These are phyloP conservation scores for Thermophis baileyi DNA, from an alignment of 2,113 vertebrate species.

Conservation along the genomic window DNA sequence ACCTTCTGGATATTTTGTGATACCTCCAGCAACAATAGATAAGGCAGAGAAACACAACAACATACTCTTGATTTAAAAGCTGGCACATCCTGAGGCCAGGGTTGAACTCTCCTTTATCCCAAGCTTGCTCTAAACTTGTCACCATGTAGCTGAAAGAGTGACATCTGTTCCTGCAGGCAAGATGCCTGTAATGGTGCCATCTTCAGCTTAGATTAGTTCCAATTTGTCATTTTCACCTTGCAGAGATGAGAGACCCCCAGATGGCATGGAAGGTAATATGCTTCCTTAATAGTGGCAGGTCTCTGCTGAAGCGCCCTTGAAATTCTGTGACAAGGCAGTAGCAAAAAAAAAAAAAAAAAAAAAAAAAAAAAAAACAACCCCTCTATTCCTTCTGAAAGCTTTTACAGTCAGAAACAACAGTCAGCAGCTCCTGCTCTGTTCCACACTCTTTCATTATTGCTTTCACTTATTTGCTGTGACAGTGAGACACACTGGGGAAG, in stretches of 20 bases:
- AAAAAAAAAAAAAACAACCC: conserved; percentile 1
- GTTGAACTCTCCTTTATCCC: conserved; percentile 65
- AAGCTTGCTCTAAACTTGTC: conserved; percentile 57
- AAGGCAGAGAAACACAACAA: conserved; percentile 10
- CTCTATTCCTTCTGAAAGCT: neutral
- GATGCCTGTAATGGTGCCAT: conserved; percentile 51
- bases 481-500: neutral
- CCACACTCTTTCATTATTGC: neutral
- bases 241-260: conserved; percentile 40
- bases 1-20: conserved; percentile 40
- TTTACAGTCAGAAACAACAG: neutral
- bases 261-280: conserved; percentile 30
- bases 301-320: conserved; percentile 28
- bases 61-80: conserved; percentile 58
- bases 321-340: conserved; percentile 31
- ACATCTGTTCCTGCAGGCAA: conserved; percentile 62
- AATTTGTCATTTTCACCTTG: conserved; percentile 64
- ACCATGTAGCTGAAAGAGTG: conserved; percentile 54
- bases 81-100: conserved; percentile 55
- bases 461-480: neutral
- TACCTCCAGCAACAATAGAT: conserved; percentile 32
- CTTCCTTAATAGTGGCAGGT: conserved; percentile 40
- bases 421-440: neutral
- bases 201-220: conserved; percentile 59
- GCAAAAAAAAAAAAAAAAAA: neutral